Evolutionary conservation across 2,113 vertebrate species (phyloP).

Genomic region (Felis chaus): DNA sequence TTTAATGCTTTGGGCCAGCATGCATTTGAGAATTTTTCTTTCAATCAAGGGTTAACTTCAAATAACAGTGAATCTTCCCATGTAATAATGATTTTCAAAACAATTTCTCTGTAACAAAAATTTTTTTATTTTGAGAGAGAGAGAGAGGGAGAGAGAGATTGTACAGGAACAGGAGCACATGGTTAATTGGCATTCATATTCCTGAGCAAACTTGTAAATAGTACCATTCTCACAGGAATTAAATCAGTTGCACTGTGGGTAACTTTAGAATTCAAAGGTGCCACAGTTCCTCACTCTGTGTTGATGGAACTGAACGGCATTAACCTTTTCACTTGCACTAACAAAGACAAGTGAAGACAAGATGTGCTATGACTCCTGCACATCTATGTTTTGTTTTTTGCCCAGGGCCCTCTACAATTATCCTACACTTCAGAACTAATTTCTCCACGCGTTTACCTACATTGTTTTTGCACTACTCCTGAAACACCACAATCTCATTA

Average conservation of each 20-base stretch:
- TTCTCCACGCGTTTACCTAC: slow-evolving; percentile 76
- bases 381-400: slow-evolving; percentile 83
- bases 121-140: neutral
- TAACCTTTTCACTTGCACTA: slow-evolving; percentile 89
- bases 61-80: neutral
- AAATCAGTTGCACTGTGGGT: slow-evolving; percentile 74
- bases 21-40: neutral
- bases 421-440: slow-evolving; percentile 83
- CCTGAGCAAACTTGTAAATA: slow-evolving; percentile 75
- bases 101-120: neutral
- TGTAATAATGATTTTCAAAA: slow-evolving; percentile 23
- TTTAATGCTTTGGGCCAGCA: neutral
- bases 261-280: slow-evolving; percentile 85
- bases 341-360: slow-evolving; percentile 89
- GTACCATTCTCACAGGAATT: slow-evolving; percentile 75
- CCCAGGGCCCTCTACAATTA: slow-evolving; percentile 85
- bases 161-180: neutral
- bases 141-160: neutral
- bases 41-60: neutral
- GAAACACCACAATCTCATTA: slow-evolving; percentile 62
- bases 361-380: slow-evolving; percentile 82
- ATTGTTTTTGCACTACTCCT: slow-evolving; percentile 59
- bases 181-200: slow-evolving; percentile 75
- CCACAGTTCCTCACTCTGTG: slow-evolving; percentile 77
- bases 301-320: slow-evolving; percentile 84